A percentile compares a stretch with the other conserved stretches of the same genome.
Conservation (phyloP, 2,888 invertebrate genomes). For the Leucozona laternaria region DNA sequence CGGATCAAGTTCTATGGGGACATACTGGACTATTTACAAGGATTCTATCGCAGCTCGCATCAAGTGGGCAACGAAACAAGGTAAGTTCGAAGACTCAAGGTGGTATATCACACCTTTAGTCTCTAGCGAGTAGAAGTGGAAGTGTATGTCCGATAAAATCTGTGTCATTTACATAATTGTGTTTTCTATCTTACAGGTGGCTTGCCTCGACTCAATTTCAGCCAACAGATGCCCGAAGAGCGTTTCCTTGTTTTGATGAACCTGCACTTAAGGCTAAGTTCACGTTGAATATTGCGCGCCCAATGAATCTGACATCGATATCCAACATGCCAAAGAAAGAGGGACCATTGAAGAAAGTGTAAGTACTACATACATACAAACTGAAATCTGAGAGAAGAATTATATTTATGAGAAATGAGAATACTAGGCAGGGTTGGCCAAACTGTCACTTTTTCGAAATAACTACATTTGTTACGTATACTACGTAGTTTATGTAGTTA, state of each 20-base stretch:
- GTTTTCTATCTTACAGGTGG: conserved; percentile 86
- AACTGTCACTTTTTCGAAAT: too few relatives aligned
- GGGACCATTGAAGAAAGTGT: conserved; percentile 78
- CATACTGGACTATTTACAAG: conserved; percentile 90
- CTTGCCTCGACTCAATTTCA: conserved; percentile 93
- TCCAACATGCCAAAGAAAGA: conserved; percentile 89
- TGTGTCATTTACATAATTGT: conserved; percentile 42
- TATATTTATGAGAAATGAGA: background rate
- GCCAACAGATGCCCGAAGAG: conserved; percentile 91
- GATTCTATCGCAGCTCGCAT: conserved; percentile 93
- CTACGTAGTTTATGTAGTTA: too few relatives aligned
- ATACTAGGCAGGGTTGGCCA: too few relatives aligned
- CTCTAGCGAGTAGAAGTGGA: conserved; percentile 16
- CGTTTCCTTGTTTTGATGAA: conserved; percentile 95
- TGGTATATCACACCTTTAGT: background rate
- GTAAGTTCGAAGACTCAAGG: conserved; percentile 82
- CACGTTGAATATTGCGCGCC: conserved; percentile 90
- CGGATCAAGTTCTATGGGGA: conserved; percentile 89
- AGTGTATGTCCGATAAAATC: conserved; percentile 43
- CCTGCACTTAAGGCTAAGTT: conserved; percentile 93
- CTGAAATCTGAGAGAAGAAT: conserved; percentile 1
- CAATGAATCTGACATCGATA: conserved; percentile 88
- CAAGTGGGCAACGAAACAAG: conserved; percentile 88
- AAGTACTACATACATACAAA: conserved; percentile 68
- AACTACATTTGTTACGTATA: too few relatives aligned